Percentiles rank a stretch among this genome's conserved stretches.
Conservation (phyloP, 2,888 invertebrate genomes). For the Thyatira batis region DNA sequence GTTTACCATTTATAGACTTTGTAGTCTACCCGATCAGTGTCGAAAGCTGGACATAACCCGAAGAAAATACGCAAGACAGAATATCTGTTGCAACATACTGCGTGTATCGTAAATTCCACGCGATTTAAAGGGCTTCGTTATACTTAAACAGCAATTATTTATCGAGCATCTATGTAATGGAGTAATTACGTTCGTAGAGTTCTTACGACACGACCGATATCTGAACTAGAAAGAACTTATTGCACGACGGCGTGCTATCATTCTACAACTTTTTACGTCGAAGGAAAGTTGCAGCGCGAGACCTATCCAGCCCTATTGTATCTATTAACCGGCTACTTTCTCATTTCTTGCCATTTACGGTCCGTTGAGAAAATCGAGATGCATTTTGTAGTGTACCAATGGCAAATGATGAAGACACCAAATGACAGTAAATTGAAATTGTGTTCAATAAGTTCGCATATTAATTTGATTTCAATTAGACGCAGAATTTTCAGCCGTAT, state of each 20-base stretch:
- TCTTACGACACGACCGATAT: conserved; percentile 66
- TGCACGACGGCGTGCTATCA: conserved; percentile 55
- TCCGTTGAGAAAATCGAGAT: conserved; percentile 74
- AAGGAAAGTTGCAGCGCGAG: conserved; percentile 72
- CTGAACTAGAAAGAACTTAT: conserved; percentile 52
- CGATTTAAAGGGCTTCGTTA: conserved; percentile 50
- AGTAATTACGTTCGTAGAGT: conserved; percentile 59
- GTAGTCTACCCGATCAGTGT: conserved; percentile 46
- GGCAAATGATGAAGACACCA: conserved; percentile 54
- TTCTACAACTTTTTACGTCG: conserved; percentile 67
- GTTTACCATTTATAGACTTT: conserved; percentile 61
- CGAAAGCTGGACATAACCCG: conserved; percentile 55
- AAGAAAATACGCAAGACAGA: conserved; percentile 51
- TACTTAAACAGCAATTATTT: conserved; percentile 46
- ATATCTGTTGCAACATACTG: conserved; percentile 46
- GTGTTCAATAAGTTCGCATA: background rate
- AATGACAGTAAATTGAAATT: conserved; percentile 47
- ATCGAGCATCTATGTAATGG: conserved; percentile 55
- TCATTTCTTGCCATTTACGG: conserved; percentile 78
- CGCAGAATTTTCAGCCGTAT: background rate
- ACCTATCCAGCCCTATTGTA: conserved; percentile 79
- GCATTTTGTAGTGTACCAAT: conserved; percentile 56
- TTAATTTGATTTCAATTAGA: background rate
- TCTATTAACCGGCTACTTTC: conserved; percentile 79
- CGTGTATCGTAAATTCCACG: conserved; percentile 41